Evolutionary conservation across 2,113 vertebrate species (phyloP), one percentile per base, ranked within the genome.

Genomic region (Boleophthalmus pectinirostris): DNA sequence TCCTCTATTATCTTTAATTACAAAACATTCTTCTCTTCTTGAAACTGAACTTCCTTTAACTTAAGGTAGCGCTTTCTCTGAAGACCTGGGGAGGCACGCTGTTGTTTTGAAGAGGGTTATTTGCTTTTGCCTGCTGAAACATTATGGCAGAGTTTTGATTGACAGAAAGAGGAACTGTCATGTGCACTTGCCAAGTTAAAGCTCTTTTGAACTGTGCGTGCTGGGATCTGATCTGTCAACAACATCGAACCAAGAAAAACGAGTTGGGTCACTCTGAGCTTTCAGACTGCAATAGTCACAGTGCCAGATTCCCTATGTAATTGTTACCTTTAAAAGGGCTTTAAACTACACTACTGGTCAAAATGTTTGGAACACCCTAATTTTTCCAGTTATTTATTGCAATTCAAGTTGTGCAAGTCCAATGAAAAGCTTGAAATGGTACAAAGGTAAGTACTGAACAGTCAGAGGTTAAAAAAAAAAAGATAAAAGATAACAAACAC

Each of bases 181-280:
- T 16, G 74, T 84, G 81, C 25, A 11, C 33, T 73, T 78, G 79
- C 82, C 78, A 75, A 83, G 78, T 86, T 75, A 75, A 80, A 84
- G 70, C 64, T 5, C 6, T 85, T 87, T 90, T 89, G 82, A 90
- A 90, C 70, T 78, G 35, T 20, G 21, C 18, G 38, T 43, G 54
- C 43, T 46, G 45, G 29, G 25, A 70, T 68, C 76, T 85, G 51
- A 11, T 86, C 85, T 82, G 43, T 83, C 85, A 84, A 49, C 87
- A 64, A 73, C 68, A 6, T 43, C 8, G 33, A 75, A 91, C 80
- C 78, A 67, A 68, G 87, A 89, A 76, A 83, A 91, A 89, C 89
- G 70, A 73, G 91, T 85, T 84, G 61, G 77, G 78, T 76, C 69
- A 43, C 83, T 66, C 73, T 63, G 65, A 33, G 56, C 33, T 64